Evolutionary conservation across 2,888 invertebrate genomes (phyloP), one percentile per base, ranked within the genome.

Genomic region (Buathra laborator): DNA sequence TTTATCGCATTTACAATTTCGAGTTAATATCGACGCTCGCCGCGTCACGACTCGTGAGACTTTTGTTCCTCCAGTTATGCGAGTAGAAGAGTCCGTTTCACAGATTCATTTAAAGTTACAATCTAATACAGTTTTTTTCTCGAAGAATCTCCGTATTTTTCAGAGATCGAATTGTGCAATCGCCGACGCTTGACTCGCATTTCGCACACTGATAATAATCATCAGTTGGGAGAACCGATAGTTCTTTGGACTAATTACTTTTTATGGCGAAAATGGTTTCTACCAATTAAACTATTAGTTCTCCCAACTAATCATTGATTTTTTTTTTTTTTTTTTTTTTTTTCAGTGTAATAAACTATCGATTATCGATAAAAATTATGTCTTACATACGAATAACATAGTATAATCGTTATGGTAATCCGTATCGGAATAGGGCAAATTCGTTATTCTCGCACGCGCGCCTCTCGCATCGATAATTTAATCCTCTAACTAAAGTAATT

Each of bases 401-500:
- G 44, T 67, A 64, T n/a, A 66, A 66, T 56, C 16, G 12, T 37
- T 12, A 70, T 24, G 62, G 53, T 79, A 75, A 72, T 64, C 66
- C 19, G 53, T 56, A 16, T 46, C 37, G 59, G 62, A 53, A 12
- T 16, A 12, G 19, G 2, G 24, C 24, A 3, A 24, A 24, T 24
- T 1, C 24, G 24, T 3, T 24, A 24, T 29, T 37, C 68, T 67
- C 44, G 46, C 19, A 59, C 46, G 53, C 51, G 19, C 16, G 24
- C 10, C 16, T 19, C 16, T 24, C 32, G 16, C 10, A 62, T 51
- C 51, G 68, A 68, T 68, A 12, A 46, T 67, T 51, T 1, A 64
- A 64, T 9, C 37, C 37, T 51, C 70, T 84, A 84, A 81, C 81
- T 84, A 44, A 84, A 84, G 74, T 84, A 84, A 81, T 88, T 83